Evolutionary conservation across 2,888 invertebrate genomes (phyloP), one percentile per base, ranked within the genome.

Genomic region (Aethes cnicana): DNA sequence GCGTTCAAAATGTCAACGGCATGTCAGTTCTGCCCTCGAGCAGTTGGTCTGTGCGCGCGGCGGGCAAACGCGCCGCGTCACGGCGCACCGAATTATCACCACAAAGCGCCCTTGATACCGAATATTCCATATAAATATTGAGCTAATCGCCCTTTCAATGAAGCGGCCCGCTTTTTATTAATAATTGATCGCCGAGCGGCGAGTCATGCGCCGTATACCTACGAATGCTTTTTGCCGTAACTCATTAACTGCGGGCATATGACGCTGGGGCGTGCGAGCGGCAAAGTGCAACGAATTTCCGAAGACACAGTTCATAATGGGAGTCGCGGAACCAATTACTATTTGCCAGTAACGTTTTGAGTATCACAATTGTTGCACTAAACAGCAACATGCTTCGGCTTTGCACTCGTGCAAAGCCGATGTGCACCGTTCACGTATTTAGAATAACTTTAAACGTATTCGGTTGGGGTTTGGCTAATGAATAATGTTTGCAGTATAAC

Each of bases 91-190:
- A 88, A 89, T 89, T 89, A 89, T 77, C 74, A 73, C 74, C 84
- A 89, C 89, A 89, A 89, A 86, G 88, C 80, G 84, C 80, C 88
- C 88, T 88, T 88, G 85, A 88, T 87, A 87, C 87, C 85, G 88
- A 87, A 88, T 89, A 88, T 89, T 87, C 89, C 89, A 88, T 88
- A 88, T 89, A 88, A 89, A 89, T 89, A 89, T 89, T 89, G 88
- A 88, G 88, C 89, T 89, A 89, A 89, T 88, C 89, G 89, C 88
- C 87, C 87, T 89, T 89, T 89, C 88, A 89, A 87, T 87, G 85
- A 83, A 84, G 85, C 88, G 86, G 88, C 84, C 83, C 82, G 86
- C 84, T 89, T 88, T 89, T 88, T 89, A 88, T 88, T 88, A 88
- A 88, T 88, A 88, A 89, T 88, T 86, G 88, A 88, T 89, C 80